Evolutionary conservation across 2,113 vertebrate genomes (phyloP), one percentile per base, ranked within the genome.

Genomic region (Rhipidura dahli): DNA sequence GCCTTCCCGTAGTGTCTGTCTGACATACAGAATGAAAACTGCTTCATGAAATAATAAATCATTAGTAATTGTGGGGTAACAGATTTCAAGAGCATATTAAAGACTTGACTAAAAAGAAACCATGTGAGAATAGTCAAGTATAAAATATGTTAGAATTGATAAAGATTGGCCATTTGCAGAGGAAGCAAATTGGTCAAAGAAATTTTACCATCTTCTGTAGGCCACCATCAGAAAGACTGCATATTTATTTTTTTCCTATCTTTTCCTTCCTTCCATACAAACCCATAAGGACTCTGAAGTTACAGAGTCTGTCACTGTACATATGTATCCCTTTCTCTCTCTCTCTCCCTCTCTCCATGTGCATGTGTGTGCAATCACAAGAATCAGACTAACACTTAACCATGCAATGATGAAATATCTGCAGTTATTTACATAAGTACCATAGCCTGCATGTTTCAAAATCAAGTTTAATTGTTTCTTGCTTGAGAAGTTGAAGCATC

Each of bases 31-130:
- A 90, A 87, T 88, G 71, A 56, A 63, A 96, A 82, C 35, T 92
- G 26, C 35, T 89, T 92, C 33, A 80, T 73, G 54, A 97, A 96
- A 94, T 95, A 92, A 89, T 84, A 71, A 94, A 11, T 19, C 15
- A 72, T 89, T 92, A 91, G 23, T 83, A 95, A 90, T 47, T 91
- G 59, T 42, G 87, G 66, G 33, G 66, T 79, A 96, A 84, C 42
- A 94, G 42, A 87, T 84, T 95, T 28, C 12, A 94, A 96, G 65
- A 72, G 5, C 7, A 21, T 89, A 57, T 86, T 91, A 94, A 93
- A 57, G 23, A 73, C 13, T 4, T 85, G 49, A 16, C 35, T 53
- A 57, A 75, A 65, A 93, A 70, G 81, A 95, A 90, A 59, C 13
- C 6, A 1, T 60, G 40, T 13, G 53, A 49, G 16, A 87, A 76